phyloP scores from a whole-genome alignment of 2,113 vertebrate species.

The Oxygymnocypris stewartii region DNA sequence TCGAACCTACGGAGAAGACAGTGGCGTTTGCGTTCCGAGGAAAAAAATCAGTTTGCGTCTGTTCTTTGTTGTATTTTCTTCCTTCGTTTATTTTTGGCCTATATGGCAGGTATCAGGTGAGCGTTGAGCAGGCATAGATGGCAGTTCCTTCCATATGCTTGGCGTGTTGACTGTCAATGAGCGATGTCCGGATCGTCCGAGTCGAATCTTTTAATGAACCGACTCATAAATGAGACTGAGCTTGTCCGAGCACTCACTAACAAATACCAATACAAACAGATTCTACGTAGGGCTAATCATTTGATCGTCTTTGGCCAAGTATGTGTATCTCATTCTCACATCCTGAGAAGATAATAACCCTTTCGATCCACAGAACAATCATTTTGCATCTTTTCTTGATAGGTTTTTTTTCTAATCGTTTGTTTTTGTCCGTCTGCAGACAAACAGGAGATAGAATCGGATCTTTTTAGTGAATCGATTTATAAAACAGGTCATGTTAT shows the following conservation, averaged over 20 bases:
- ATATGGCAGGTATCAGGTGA: constrained; percentile 53
- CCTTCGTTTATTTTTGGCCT: constrained; percentile 61
- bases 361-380: background rate
- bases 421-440: background rate
- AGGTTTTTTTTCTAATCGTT: background rate
- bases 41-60: background rate
- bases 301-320: background rate
- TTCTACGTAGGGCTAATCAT: background rate
- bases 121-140: constrained; percentile 44
- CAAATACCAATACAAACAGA: background rate
- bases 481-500: background rate
- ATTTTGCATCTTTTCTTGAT: background rate
- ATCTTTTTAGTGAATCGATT: background rate
- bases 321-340: background rate
- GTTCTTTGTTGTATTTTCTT: constrained; percentile 6
- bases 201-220: constrained; percentile 31
- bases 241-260: background rate
- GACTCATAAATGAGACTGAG: background rate
- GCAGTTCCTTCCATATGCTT: constrained; percentile 63
- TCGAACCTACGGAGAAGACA: background rate
- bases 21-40: background rate
- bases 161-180: constrained; percentile 73
- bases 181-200: constrained; percentile 60
- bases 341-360: background rate
- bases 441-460: background rate